A percentile compares a stretch with the other conserved stretches of the same genome.
Evolutionary conservation across 2,113 vertebrate species (phyloP).

Genomic region (Rhabdornis inornatus): DNA sequence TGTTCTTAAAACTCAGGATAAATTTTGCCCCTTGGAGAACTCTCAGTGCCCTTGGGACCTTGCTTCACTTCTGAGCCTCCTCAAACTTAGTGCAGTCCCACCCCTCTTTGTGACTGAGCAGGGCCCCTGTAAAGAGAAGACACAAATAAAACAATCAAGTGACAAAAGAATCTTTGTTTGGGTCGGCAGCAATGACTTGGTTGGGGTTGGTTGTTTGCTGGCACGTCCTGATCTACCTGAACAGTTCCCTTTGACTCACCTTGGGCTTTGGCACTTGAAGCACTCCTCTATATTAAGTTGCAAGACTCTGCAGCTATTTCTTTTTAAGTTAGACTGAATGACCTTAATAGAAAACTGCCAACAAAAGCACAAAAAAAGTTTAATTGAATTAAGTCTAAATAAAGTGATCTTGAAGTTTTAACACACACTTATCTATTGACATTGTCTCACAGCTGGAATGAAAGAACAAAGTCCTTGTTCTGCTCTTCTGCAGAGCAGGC

Average conservation of each 20-base stretch:
- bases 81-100: neutral
- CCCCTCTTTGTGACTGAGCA: neutral
- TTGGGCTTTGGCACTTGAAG: conserved; percentile 25
- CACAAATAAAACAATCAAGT: neutral
- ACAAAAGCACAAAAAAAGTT: conserved; percentile 29
- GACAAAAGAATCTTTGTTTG: neutral
- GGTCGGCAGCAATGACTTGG: neutral
- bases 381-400: conserved; percentile 57
- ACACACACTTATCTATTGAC: conserved; percentile 32
- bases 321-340: neutral
- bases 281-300: neutral
- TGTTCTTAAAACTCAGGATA: neutral
- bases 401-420: conserved; percentile 41
- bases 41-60: neutral
- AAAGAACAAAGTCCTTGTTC: conserved; percentile 31
- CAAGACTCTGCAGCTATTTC: neutral
- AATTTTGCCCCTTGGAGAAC: neutral
- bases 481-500: conserved; percentile 12
- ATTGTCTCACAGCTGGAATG: neutral
- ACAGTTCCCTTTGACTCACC: neutral
- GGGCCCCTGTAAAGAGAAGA: neutral
- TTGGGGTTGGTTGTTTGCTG: neutral
- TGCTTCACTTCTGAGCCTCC: neutral
- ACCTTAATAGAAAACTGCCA: conserved; percentile 44
- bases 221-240: neutral